Evolutionary conservation across 2,888 invertebrate genomes (phyloP).

Genomic region (Suillia variegata): DNA sequence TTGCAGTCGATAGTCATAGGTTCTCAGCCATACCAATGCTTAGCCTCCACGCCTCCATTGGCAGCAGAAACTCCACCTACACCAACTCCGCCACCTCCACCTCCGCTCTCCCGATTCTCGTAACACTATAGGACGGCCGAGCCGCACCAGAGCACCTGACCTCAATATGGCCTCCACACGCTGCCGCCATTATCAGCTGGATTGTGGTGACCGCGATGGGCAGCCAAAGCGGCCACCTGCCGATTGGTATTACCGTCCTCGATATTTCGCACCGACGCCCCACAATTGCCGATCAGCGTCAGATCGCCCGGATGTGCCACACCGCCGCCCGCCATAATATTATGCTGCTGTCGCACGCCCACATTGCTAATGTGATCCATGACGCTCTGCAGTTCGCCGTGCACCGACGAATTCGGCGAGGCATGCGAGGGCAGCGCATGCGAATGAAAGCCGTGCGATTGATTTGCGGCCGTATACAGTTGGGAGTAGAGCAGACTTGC

Average conservation of each 20-base stretch:
- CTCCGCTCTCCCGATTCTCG: slow-evolving; percentile 37
- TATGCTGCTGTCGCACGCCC: slow-evolving; percentile 63
- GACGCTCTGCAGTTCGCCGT: slow-evolving; percentile 75
- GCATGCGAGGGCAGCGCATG: slow-evolving; percentile 71
- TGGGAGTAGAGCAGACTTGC: slow-evolving; percentile 84
- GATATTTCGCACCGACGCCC: slow-evolving; percentile 59
- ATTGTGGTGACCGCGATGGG: slow-evolving; percentile 60
- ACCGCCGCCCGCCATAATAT: slow-evolving; percentile 63
- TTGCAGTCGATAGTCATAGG: not conserved
- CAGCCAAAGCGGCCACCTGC: slow-evolving; percentile 59
- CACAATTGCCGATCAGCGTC: slow-evolving; percentile 60
- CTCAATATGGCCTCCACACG: slow-evolving; percentile 79
- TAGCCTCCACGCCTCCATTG: not conserved
- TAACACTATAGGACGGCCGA: slow-evolving; percentile 59
- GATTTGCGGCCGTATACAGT: slow-evolving; percentile 79
- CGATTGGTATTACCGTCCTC: slow-evolving; percentile 60
- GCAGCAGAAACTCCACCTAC: slow-evolving; percentile 10
- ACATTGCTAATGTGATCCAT: slow-evolving; percentile 78
- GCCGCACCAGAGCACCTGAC: slow-evolving; percentile 59
- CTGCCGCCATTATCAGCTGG: slow-evolving; percentile 66
- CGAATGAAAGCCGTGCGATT: slow-evolving; percentile 74
- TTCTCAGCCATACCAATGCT: slow-evolving; percentile 31
- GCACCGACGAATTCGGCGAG: slow-evolving; percentile 66
- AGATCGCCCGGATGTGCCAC: slow-evolving; percentile 58
- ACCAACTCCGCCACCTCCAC: slow-evolving; percentile 19